These are phyloP conservation scores for Hydriomena furcata DNA, from an alignment of 2,888 invertebrate genomes.

Conservation along the genomic window DNA sequence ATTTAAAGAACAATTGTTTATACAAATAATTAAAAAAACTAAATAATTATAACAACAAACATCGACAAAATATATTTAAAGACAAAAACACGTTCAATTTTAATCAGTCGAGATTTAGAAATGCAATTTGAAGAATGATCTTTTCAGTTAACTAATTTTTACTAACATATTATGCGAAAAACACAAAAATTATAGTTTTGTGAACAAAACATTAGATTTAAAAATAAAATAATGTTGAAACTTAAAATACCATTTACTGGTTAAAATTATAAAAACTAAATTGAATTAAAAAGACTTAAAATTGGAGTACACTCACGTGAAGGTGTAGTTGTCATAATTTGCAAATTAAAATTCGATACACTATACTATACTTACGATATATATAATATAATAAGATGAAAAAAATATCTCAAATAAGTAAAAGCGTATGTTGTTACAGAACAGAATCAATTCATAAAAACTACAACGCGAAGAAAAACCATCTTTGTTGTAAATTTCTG, in stretches of 20 bases:
- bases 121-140: slow-evolving; percentile 81
- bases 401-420: slow-evolving; percentile 78
- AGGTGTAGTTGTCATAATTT: slow-evolving; percentile 77
- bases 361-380: slow-evolving; percentile 79
- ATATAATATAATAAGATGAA: slow-evolving; percentile 81
- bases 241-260: slow-evolving; percentile 63
- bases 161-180: slow-evolving; percentile 78
- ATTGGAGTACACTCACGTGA: slow-evolving; percentile 52
- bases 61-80: slow-evolving; percentile 84
- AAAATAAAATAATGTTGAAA: slow-evolving; percentile 50
- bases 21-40: slow-evolving; percentile 87
- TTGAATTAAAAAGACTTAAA: slow-evolving; percentile 44
- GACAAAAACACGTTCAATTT: slow-evolving; percentile 82
- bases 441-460: slow-evolving; percentile 53
- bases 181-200: slow-evolving; percentile 47
- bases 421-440: slow-evolving; percentile 77
- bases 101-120: slow-evolving; percentile 81
- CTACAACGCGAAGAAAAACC: slow-evolving; percentile 41
- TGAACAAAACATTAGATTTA: slow-evolving; percentile 44
- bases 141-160: slow-evolving; percentile 63
- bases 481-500: slow-evolving; percentile 44
- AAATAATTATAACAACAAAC: slow-evolving; percentile 85
- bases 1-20: slow-evolving; percentile 90
- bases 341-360: slow-evolving; percentile 70
- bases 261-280: slow-evolving; percentile 58